Percentiles rank a stretch among this genome's conserved stretches.
Conservation (phyloP, 2,113 vertebrate species). For the Mormoops blainvillei region DNA sequence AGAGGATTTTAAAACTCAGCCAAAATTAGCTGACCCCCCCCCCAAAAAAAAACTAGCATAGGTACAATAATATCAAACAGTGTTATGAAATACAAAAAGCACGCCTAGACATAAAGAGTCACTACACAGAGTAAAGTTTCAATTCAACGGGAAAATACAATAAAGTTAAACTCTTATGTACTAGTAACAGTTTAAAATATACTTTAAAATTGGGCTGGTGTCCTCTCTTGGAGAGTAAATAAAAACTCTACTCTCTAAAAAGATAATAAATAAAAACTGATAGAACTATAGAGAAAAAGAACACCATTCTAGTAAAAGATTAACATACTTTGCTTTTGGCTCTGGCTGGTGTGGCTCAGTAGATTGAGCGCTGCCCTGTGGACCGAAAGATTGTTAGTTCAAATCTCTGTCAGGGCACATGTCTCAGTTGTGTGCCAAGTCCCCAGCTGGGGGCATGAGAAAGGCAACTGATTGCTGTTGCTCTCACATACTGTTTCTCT, state of each 20-base stretch:
- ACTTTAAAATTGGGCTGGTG: not conserved
- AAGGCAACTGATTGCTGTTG: too few relatives aligned
- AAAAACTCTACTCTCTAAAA: too few relatives aligned
- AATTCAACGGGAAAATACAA: not conserved
- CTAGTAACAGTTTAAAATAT: not conserved
- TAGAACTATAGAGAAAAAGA: not conserved
- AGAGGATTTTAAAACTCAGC: not conserved
- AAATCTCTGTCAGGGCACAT: too few relatives aligned
- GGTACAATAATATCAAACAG: not conserved
- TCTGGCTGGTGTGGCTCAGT: too few relatives aligned
- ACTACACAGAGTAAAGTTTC: not conserved
- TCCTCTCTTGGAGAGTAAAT: too few relatives aligned
- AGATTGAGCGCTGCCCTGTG: too few relatives aligned
- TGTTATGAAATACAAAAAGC: not conserved
- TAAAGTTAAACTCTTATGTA: not conserved
- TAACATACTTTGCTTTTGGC: not conserved
- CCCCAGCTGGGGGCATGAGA: too few relatives aligned
- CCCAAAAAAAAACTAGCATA: not conserved
- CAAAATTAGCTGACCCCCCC: not conserved
- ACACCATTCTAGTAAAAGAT: not conserved
- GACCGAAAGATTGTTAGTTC: too few relatives aligned
- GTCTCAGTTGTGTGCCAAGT: too few relatives aligned
- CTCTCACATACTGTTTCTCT: too few relatives aligned
- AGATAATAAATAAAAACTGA: too few relatives aligned
- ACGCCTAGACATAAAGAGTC: not conserved